phyloP scores from a whole-genome alignment of 2,797 vertebrate genomes.

The Todus mexicanus region DNA sequence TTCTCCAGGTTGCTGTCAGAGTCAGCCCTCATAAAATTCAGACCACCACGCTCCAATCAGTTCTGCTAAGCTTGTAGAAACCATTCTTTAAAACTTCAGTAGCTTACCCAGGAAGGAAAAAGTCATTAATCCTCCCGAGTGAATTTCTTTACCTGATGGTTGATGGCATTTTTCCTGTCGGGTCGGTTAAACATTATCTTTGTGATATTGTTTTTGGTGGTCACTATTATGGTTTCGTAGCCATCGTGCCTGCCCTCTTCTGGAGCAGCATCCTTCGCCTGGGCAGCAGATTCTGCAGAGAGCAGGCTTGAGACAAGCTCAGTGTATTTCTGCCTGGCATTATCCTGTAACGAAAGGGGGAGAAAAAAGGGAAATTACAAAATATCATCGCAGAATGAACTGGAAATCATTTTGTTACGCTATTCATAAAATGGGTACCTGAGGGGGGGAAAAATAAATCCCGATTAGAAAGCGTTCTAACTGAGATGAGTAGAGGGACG shows the following conservation, averaged over 20 bases:
- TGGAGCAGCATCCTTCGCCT: conserved; percentile 32
- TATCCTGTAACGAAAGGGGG: conserved; percentile 73
- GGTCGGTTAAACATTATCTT: conserved; percentile 91
- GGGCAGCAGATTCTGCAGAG: conserved; percentile 65
- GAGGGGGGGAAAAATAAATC: not conserved
- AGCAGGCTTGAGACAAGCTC: conserved; percentile 82
- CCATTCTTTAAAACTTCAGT: not conserved
- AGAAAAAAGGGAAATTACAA: not conserved
- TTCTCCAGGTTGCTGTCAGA: not conserved
- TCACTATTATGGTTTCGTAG: conserved; percentile 80
- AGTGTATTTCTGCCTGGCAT: conserved; percentile 86
- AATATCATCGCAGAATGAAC: not conserved
- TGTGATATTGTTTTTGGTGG: conserved; percentile 84
- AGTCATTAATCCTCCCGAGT: not conserved
- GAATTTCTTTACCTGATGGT: conserved; percentile 68
- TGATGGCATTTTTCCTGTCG: conserved; percentile 89
- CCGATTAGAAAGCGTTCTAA: not conserved
- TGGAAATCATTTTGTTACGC: not conserved
- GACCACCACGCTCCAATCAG: not conserved
- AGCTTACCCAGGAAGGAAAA: not conserved
- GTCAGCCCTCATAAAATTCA: not conserved
- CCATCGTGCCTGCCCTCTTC: not conserved
- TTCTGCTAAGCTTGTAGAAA: not conserved
- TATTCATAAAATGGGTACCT: not conserved
- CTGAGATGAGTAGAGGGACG: not conserved